Base-by-base conservation (phyloP, 2,888 invertebrate genomes). In the Drepana falcataria region DNA sequence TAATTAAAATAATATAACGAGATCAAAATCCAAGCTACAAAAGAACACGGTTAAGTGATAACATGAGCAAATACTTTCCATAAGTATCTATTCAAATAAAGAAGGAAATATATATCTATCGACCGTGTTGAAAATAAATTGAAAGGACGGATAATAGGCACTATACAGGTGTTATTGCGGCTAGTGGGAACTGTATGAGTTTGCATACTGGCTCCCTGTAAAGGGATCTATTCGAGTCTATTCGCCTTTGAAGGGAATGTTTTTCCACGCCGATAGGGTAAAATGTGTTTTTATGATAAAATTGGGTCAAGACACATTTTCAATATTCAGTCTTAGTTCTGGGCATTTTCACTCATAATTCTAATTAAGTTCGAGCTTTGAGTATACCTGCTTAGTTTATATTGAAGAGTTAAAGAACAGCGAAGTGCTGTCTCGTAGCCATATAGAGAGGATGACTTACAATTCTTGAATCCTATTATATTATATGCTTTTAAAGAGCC, bases 231-330 rank as follows among this genome's bases (percentile, higher is more conserved):
- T 44, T 35, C 55, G 59, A 59, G 51, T 58, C 49, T 48, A 56
- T 57, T 64, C 56, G 52, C 49, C 63, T 57, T 57, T 54, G 34
- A 49, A 34, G 47, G 56, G 57, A 59, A 55, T 66, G 64, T n/a
- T 66, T 66, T 56, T 64, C 62, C 61, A 53, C 57, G 51, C 53
- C n/a, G 34, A 40, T 49, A 49, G 49, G 33, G 49, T 37, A 37
- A 37, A 49, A 51, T 40, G 51, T 51, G 51, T 51, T 51, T 51
- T 51, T 40, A 4, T 51, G 40, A 51, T 51, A 4, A 51, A 51
- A 51, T 3, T 51, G 51, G 51, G 51, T 51, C 51, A 51, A 51
- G 44, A 41, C 51, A 51, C 56, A 58, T 59, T 49, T 56, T 48
- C 52, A 41, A 41, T 48, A 33, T 44, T 48, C 52, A 60, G 59